Conservation (phyloP, 2,797 vertebrate species). For the Myotis myotis region DNA sequence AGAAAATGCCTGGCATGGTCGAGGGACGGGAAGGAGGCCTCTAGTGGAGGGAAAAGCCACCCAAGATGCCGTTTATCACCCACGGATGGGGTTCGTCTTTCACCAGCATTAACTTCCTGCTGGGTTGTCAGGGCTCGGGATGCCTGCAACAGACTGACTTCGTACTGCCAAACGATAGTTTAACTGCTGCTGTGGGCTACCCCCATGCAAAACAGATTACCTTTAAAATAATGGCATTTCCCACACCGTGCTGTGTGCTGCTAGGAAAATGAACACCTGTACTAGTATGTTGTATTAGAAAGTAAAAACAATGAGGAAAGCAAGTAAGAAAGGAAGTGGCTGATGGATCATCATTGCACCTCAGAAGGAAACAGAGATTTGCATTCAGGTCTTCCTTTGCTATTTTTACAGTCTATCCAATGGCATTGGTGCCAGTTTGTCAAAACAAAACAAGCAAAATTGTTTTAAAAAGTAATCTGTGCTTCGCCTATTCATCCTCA, state of each 20-base stretch:
- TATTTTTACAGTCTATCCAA: background rate
- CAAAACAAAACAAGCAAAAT: background rate
- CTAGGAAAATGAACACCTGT: background rate
- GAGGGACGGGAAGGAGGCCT: background rate
- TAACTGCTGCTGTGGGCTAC: background rate
- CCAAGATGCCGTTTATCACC: background rate
- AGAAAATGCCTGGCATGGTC: background rate
- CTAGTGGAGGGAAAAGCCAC: background rate
- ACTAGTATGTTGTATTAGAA: background rate
- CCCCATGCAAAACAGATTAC: background rate
- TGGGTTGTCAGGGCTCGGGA: background rate
- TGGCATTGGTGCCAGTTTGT: background rate
- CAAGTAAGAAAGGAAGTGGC: background rate
- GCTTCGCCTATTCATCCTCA: background rate
- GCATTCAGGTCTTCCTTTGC: background rate
- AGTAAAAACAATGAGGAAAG: background rate
- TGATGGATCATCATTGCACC: background rate
- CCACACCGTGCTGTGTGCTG: accelerated
- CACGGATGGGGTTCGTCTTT: background rate
- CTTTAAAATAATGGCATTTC: background rate
- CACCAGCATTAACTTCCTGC: background rate
- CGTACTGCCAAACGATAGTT: background rate
- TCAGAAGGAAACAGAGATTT: background rate
- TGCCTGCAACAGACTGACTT: background rate
- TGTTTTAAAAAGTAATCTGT: background rate